Evolutionary conservation across 2,888 invertebrate species (phyloP).

Genomic region (Pediacus dermestoides): DNA sequence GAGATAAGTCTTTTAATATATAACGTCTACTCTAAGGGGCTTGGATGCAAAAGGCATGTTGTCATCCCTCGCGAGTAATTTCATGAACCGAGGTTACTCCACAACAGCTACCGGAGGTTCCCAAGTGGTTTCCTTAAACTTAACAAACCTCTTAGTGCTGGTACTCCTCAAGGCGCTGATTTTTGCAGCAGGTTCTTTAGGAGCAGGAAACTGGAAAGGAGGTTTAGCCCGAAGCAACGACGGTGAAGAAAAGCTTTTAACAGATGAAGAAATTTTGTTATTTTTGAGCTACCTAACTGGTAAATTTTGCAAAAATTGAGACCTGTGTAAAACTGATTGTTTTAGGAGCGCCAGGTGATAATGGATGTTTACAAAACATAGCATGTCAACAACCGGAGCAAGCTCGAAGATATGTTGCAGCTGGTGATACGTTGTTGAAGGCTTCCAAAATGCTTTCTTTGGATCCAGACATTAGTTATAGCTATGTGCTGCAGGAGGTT

Average conservation of each 20-base stretch:
- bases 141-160: slow-evolving; percentile 76
- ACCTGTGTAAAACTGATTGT: slow-evolving; percentile 23
- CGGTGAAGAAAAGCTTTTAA: slow-evolving; percentile 51
- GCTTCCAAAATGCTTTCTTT: slow-evolving; percentile 60
- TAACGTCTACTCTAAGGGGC: slow-evolving; percentile 30
- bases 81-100: slow-evolving; percentile 43
- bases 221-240: slow-evolving; percentile 60
- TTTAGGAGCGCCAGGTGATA: slow-evolving; percentile 55
- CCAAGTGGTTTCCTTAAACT: slow-evolving; percentile 71
- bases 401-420: slow-evolving; percentile 71
- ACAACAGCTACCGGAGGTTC: slow-evolving; percentile 34
- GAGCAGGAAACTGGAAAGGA: slow-evolving; percentile 64
- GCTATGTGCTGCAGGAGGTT: slow-evolving; percentile 41
- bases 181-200: slow-evolving; percentile 75
- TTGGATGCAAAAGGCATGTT: slow-evolving; percentile 42
- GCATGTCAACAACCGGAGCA: slow-evolving; percentile 72
- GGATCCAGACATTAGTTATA: slow-evolving; percentile 56
- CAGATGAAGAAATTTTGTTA: slow-evolving; percentile 68
- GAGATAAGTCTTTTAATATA: slow-evolving; percentile 3
- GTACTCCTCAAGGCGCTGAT: slow-evolving; percentile 78
- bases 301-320: slow-evolving; percentile 16
- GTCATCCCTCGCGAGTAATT: slow-evolving; percentile 40
- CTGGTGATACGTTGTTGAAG: slow-evolving; percentile 72
- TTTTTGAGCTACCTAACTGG: slow-evolving; percentile 65
- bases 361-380: slow-evolving; percentile 70